Evolutionary conservation across 2,888 invertebrate genomes (phyloP), one percentile per base, ranked within the genome.

Genomic region (Drosophila limbata): DNA sequence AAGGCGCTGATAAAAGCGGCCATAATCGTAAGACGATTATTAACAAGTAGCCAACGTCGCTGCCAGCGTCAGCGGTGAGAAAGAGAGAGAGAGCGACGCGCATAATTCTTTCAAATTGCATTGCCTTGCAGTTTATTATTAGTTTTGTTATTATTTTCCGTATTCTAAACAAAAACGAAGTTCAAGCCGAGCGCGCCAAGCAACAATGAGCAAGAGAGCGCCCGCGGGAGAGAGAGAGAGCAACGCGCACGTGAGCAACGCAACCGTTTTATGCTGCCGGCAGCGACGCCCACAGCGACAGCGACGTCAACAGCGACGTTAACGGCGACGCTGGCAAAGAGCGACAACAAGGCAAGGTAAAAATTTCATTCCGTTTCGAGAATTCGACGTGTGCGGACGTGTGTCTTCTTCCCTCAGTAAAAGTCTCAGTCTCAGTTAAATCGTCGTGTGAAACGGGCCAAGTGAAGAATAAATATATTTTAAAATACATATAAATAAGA

Each of bases 281-380:
- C 47, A 13, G 28, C 63, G 11, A 13, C 52, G n/a, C 25, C 6
- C 25, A 39, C 69, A 25, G 31, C 62, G 48, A 33, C 67, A 13
- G 10, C 19, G 48, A 33, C 79, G 8, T 15, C 55, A 9, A 15
- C 57, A 13, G 59, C 77, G 71, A 55, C 62, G 66, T 39, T 19
- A 19, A 4, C 57, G 25, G 59, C 77, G 69, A 55, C 66, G 69
- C 55, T 60, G 68, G 39, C 53, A n/a, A 17, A 47, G 61, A 47
- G 61, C 48, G 69, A 65, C 66, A 62, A 37, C 40, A 62, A 35
- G 60, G 65, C 65, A 84, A 86, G 87, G 85, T 90, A 86, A 84
- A 84, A 88, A 81, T 88, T 89, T 91, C 91, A 92, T 91, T 92
- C 89, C 89, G 90, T 86, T 89, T 88, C 91, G 89, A 92, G 90